Evolutionary conservation across 2,113 vertebrate species (phyloP).

Genomic region (Porphyrio hochstetteri): DNA sequence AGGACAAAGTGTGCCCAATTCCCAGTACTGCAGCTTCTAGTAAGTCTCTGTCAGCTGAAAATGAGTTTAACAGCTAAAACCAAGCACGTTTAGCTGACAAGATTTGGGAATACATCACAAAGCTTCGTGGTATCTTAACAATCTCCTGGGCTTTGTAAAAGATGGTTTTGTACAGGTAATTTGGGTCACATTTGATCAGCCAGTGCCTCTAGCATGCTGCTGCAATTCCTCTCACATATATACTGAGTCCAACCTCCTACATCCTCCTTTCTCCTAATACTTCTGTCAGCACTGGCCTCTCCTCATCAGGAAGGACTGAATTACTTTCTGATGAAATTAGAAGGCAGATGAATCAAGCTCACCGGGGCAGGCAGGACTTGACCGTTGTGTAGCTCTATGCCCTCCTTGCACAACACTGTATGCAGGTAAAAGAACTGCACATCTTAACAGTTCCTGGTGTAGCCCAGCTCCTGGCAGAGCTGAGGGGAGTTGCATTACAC

Average conservation of each 20-base stretch:
- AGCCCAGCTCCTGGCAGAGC: background rate
- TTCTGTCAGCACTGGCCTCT: background rate
- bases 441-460: background rate
- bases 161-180: background rate
- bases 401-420: background rate
- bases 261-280: background rate
- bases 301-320: background rate
- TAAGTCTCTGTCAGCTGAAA: background rate
- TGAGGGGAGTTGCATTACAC: background rate
- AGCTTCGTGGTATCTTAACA: background rate
- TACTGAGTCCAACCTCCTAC: background rate
- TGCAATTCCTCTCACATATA: background rate
- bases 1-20: background rate
- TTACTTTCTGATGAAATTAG: background rate
- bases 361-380: background rate
- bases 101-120: background rate
- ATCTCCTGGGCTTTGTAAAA: background rate
- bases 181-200: background rate
- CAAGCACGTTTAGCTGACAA: background rate
- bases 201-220: background rate
- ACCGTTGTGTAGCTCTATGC: background rate
- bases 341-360: background rate
- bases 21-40: background rate
- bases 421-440: background rate
- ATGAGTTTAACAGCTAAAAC: constrained; percentile 1